Conservation (phyloP, 2,113 vertebrate species). For the Calyptomena viridis region DNA sequence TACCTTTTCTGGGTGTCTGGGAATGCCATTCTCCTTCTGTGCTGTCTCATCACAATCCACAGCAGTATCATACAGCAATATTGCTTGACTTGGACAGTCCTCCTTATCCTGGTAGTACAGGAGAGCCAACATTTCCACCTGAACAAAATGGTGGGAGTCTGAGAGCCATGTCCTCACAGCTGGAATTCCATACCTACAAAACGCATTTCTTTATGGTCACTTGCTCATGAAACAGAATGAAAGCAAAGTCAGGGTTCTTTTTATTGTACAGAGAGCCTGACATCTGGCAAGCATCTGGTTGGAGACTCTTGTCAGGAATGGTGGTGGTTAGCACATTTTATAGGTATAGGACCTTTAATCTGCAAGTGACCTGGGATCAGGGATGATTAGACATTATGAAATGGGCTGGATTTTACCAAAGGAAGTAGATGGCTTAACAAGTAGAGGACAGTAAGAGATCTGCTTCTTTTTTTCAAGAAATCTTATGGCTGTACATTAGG, state of each 20-base stretch:
- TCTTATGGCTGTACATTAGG: neutral
- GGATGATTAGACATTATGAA: neutral
- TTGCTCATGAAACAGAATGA: neutral
- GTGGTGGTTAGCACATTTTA: neutral
- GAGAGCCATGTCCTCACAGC: neutral
- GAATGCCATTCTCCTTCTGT: neutral
- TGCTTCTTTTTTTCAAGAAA: neutral
- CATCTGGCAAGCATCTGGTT: constrained; percentile 41
- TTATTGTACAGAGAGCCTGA: neutral
- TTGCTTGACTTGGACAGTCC: neutral
- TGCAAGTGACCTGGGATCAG: neutral
- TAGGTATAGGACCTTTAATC: constrained; percentile 20
- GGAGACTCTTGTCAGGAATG: neutral
- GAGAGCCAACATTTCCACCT: neutral
- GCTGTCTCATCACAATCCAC: neutral
- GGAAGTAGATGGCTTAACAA: neutral
- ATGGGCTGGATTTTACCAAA: neutral
- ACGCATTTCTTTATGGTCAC: neutral
- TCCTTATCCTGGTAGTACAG: neutral
- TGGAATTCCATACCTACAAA: neutral
- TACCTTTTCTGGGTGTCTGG: neutral
- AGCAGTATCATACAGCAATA: neutral
- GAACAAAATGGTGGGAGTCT: neutral
- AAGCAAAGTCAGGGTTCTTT: neutral
- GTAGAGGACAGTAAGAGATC: neutral